Conservation (phyloP, 2,797 vertebrate species). For the Prunella strophiata region DNA sequence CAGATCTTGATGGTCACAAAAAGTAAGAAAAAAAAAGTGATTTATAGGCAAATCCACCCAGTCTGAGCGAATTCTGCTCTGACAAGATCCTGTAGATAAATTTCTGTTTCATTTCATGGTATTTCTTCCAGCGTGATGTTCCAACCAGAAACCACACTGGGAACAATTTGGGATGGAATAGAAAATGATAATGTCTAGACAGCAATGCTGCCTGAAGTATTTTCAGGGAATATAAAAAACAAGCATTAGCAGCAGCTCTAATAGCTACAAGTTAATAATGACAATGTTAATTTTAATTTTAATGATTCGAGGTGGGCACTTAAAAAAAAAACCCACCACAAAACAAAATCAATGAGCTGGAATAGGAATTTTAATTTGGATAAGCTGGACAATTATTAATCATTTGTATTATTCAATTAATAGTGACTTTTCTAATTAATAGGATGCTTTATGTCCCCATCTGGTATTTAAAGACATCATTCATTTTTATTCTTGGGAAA, state of each 20-base stretch:
- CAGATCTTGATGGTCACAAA: neutral
- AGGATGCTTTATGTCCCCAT: neutral
- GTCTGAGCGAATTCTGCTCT: neutral
- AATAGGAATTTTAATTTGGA: neutral
- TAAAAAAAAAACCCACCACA: neutral
- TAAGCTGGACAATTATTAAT: constrained; percentile 14
- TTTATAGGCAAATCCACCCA: neutral
- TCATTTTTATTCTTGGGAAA: neutral
- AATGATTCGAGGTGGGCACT: neutral
- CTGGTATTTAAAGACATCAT: neutral
- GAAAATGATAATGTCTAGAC: constrained; percentile 54
- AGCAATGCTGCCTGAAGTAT: constrained; percentile 22
- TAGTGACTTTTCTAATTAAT: neutral
- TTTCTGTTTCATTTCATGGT: constrained; percentile 30
- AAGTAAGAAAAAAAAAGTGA: neutral
- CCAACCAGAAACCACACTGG: constrained; percentile 37
- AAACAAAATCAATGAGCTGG: neutral
- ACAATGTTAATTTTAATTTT: neutral
- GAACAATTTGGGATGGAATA: constrained; percentile 41
- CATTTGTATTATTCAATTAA: constrained; percentile 20
- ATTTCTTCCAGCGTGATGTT: neutral
- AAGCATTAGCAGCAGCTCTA: neutral
- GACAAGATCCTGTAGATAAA: neutral
- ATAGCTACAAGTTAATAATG: neutral
- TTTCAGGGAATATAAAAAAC: neutral